Base-by-base conservation (phyloP, 2,888 invertebrate species). In the Antitype chi region DNA sequence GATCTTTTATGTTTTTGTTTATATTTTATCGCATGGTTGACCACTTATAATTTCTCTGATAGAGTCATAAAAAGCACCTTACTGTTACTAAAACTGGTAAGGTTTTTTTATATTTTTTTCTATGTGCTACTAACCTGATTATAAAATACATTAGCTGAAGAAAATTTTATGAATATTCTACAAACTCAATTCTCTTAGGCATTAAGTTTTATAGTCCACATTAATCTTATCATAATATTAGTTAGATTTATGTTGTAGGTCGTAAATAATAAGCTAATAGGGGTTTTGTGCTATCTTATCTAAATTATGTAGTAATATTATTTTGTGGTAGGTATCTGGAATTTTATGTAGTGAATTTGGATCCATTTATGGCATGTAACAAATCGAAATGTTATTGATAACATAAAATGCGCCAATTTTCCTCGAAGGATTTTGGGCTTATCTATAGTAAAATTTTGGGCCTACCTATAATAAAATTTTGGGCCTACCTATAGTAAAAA, bases 211-310 rank as follows among this genome's bases (percentile, higher is more conserved):
- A 74, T 62, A 68, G 32, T 66, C 43, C 13, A 64, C 70, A 80
- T 85, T 84, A 76, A 85, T 86, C 84, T 85, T 79, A 85, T 82
- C 76, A 53, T n/a, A 74, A 76, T 70, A 76, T 76, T 80, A 77
- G 38, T 70, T 28, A 55, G 66, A 80, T 83, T 74, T 74, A 76
- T 74, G 73, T 73, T 66, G 15, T n/a, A 59, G 64, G 60, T 49
- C 74, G 75, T 85, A 84, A 85, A 85, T 85, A 71, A 75, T 71
- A 28, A 60, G 52, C 55, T 78, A 70, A 78, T 76, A 78, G 67
- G 66, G 63, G 59, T 73, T 82, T 55, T 55, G 20, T 59, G 0
- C 2, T 75, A 79, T 84, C 70, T 73, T 64, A 84, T 86, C 74
- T 76, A 70, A 55, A 52, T 59, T 57, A 66, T 64, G 25, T 64